Evolutionary conservation across 1,140 invertebrate genomes (phyloP).

Genomic region (Bombus vancouverensis): DNA sequence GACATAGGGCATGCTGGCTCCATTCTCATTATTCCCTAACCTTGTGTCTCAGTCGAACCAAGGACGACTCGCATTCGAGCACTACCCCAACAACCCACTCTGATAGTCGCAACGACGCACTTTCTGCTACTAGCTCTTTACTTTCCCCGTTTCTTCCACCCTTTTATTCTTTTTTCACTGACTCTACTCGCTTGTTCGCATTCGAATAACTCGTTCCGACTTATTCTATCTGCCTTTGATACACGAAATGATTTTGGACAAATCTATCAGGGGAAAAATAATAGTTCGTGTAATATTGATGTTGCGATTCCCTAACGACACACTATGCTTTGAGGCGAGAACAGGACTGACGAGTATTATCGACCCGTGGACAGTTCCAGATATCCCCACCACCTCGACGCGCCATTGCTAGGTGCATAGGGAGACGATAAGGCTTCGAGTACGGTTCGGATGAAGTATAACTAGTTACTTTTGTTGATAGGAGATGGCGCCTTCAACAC

Average conservation of each 20-base stretch:
- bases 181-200: neutral
- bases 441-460: neutral
- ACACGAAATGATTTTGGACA: neutral
- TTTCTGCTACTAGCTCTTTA: neutral
- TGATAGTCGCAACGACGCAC: slow-evolving; percentile 33
- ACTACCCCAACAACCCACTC: slow-evolving; percentile 13
- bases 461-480: neutral
- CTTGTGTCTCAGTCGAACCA: slow-evolving; percentile 26
- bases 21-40: slow-evolving; percentile 63
- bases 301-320: slow-evolving; percentile 13
- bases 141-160: neutral
- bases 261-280: neutral
- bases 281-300: slow-evolving; percentile 1
- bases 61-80: slow-evolving; percentile 49
- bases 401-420: neutral
- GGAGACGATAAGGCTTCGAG: neutral
- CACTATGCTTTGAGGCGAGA: neutral
- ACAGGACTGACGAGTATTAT: slow-evolving; percentile 31
- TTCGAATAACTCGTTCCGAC: neutral
- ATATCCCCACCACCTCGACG: slow-evolving; percentile 18
- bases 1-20: slow-evolving; percentile 60
- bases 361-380: slow-evolving; percentile 38
- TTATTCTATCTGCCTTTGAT: neutral
- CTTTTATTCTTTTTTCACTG: neutral
- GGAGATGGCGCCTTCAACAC: neutral